A percentile compares a stretch with the other conserved stretches of the same genome.
Evolutionary conservation across 2,797 vertebrate species (phyloP).

Genomic region (Eutrigla gurnardus): DNA sequence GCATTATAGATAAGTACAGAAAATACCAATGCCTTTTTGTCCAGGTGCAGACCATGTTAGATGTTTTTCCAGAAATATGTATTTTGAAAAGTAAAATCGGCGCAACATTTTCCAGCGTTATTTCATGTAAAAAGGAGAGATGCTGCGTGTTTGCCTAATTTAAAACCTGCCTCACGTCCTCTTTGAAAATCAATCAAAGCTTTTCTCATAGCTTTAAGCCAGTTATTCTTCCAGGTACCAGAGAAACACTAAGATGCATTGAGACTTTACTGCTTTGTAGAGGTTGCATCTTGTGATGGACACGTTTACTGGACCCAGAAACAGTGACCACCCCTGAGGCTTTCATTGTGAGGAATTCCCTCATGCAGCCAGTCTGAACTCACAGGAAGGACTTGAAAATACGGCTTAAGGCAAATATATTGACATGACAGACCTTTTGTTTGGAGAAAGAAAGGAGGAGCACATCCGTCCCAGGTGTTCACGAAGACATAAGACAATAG

Average conservation of each 20-base stretch:
- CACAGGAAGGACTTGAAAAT: conserved; percentile 57
- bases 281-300: conserved; percentile 36
- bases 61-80: not conserved
- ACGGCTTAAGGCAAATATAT: conserved; percentile 38
- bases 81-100: not conserved
- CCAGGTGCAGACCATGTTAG: not conserved
- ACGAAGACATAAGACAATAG: conserved; percentile 11
- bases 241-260: conserved; percentile 3
- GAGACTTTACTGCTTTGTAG: not conserved
- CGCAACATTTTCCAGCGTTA: not conserved
- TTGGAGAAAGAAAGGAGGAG: conserved; percentile 33
- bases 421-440: conserved; percentile 39
- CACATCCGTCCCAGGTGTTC: conserved; percentile 48
- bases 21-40: not conserved
- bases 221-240: not conserved
- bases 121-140: not conserved
- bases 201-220: not conserved
- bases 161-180: not conserved
- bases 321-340: conserved; percentile 20
- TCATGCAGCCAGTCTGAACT: conserved; percentile 22
- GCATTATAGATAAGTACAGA: not conserved
- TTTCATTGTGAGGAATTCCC: conserved; percentile 49
- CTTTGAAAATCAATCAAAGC: not conserved
- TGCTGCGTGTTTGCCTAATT: not conserved
- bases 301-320: conserved; percentile 24